Percentiles rank a stretch among this genome's conserved stretches.
Conservation (phyloP, 2,113 vertebrate genomes). For the Centropus unirufus region DNA sequence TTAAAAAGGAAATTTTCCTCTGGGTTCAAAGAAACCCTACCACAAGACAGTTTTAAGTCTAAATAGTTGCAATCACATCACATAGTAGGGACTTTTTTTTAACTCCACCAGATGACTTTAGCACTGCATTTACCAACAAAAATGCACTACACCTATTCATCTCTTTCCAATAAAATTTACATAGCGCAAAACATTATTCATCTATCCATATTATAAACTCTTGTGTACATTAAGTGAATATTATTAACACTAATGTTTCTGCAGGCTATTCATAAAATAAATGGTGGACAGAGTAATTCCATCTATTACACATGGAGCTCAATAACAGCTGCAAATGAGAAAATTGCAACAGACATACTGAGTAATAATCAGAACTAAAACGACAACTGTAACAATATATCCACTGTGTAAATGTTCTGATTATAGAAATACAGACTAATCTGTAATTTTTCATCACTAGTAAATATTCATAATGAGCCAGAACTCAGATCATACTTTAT, state of each 20-base stretch:
- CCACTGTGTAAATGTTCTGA: slow-evolving; percentile 23
- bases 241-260: slow-evolving; percentile 61
- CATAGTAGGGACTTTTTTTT: neutral
- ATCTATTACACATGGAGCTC: slow-evolving; percentile 46
- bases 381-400: slow-evolving; percentile 65
- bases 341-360: slow-evolving; percentile 59
- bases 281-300: slow-evolving; percentile 51
- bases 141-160: slow-evolving; percentile 13
- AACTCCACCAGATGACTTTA: neutral
- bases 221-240: slow-evolving; percentile 60
- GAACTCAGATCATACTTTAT: slow-evolving; percentile 14
- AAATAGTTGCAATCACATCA: neutral
- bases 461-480: neutral
- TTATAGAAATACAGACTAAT: slow-evolving; percentile 43
- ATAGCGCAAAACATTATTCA: slow-evolving; percentile 43
- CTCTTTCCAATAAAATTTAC: slow-evolving; percentile 50
- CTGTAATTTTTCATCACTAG: slow-evolving; percentile 43
- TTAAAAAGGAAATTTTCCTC: neutral
- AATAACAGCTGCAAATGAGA: slow-evolving; percentile 60
- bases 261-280: slow-evolving; percentile 63
- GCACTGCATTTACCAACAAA: neutral
- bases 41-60: neutral
- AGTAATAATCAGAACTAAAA: slow-evolving; percentile 68
- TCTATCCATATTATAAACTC: slow-evolving; percentile 44
- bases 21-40: neutral